phyloP scores from a whole-genome alignment of 2,797 vertebrate species.

The Acanthopagrus latus region DNA sequence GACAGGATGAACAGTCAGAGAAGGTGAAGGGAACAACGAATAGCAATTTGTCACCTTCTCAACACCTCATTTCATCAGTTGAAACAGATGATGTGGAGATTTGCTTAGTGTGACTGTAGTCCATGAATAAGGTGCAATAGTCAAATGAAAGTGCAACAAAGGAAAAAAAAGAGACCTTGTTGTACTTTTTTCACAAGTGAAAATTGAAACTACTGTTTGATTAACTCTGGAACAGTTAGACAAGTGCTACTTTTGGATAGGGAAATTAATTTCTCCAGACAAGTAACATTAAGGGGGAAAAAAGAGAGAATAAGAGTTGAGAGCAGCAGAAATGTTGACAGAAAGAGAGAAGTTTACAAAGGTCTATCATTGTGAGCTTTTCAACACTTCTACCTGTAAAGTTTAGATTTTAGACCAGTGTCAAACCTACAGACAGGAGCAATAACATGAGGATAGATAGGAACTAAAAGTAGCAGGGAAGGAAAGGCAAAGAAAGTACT shows the following conservation, averaged over 20 bases:
- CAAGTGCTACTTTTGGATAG: slow-evolving; percentile 19
- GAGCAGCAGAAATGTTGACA: not conserved
- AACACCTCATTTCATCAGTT: slow-evolving; percentile 43
- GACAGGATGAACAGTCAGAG: slow-evolving; percentile 38
- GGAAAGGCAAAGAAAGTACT: not conserved
- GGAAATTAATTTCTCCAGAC: slow-evolving; percentile 21
- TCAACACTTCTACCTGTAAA: slow-evolving; percentile 6
- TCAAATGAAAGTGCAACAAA: slow-evolving; percentile 37
- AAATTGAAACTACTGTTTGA: slow-evolving; percentile 52
- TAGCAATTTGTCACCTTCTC: slow-evolving; percentile 53
- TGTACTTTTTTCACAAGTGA: slow-evolving; percentile 8
- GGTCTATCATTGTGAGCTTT: slow-evolving; percentile 37
- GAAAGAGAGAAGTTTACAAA: not conserved
- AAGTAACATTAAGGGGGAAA: not conserved
- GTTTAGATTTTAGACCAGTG: not conserved
- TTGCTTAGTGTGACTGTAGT: slow-evolving; percentile 17
- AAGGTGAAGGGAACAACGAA: slow-evolving; percentile 36
- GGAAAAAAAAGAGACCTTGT: slow-evolving; percentile 14
- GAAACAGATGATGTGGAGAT: slow-evolving; percentile 37
- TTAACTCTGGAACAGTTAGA: slow-evolving; percentile 47
- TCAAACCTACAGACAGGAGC: slow-evolving; percentile 16
- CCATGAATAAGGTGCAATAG: slow-evolving; percentile 9
- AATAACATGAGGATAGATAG: not conserved
- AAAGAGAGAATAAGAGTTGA: not conserved
- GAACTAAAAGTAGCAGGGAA: not conserved